phyloP scores from a whole-genome alignment of 2,888 invertebrate species.

The Augiades crinisus region DNA sequence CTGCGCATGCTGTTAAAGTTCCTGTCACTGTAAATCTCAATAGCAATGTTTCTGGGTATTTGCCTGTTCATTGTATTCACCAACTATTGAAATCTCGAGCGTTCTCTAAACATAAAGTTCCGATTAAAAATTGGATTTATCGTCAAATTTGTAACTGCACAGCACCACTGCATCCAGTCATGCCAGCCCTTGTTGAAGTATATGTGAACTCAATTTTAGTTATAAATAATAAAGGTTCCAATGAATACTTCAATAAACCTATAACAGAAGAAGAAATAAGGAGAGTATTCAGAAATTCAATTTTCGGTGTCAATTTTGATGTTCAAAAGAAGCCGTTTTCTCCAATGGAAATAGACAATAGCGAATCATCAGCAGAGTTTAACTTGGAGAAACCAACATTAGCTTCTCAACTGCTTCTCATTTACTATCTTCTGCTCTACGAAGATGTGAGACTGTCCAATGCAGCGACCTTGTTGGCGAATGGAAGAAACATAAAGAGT shows the following conservation, averaged over 20 bases:
- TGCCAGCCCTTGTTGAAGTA: conserved; percentile 96
- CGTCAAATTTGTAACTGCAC: conserved; percentile 94
- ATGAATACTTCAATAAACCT: conserved; percentile 94
- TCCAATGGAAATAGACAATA: conserved; percentile 80
- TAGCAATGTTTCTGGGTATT: conserved; percentile 93
- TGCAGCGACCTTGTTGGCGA: conserved; percentile 83
- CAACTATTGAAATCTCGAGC: conserved; percentile 96
- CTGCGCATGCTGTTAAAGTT: conserved; percentile 97
- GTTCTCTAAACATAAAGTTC: conserved; percentile 97
- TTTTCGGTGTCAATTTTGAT: conserved; percentile 88
- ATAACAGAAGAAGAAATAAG: conserved; percentile 95
- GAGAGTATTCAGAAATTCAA: conserved; percentile 89
- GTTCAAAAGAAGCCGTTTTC: conserved; percentile 74
- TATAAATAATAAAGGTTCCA: conserved; percentile 82
- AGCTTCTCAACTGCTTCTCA: conserved; percentile 92
- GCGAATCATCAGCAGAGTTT: conserved; percentile 73
- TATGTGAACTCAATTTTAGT: conserved; percentile 96
- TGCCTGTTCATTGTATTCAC: conserved; percentile 98
- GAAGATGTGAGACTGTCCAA: conserved; percentile 93
- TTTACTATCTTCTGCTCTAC: conserved; percentile 95
- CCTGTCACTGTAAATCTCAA: conserved; percentile 95
- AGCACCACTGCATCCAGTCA: conserved; percentile 95
- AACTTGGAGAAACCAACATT: conserved; percentile 84
- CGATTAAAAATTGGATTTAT: conserved; percentile 98
- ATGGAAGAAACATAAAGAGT: conserved; percentile 88